These are phyloP conservation scores for Cryptotermes secundus DNA, from an alignment of 1,140 invertebrate genomes.

Conservation along the genomic window DNA sequence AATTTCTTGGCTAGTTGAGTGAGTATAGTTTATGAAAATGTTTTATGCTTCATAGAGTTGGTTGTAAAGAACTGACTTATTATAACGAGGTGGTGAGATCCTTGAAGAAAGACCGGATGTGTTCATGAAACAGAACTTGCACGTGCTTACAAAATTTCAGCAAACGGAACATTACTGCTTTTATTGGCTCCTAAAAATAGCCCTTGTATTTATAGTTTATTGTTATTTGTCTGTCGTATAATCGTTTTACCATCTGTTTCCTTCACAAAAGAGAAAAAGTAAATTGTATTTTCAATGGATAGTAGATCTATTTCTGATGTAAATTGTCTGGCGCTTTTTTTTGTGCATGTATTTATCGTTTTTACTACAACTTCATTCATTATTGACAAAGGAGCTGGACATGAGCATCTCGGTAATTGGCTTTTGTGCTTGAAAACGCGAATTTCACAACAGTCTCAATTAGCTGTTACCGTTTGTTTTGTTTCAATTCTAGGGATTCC, in stretches of 20 bases:
- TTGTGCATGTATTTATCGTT: neutral
- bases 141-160: neutral
- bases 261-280: neutral
- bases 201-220: neutral
- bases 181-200: neutral
- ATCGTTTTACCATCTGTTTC: neutral
- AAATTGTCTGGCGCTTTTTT: neutral
- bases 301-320: neutral
- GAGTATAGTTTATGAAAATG: too few relatives aligned
- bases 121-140: neutral
- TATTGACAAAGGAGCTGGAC: too few relatives aligned
- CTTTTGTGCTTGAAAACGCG: too few relatives aligned
- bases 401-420: too few relatives aligned
- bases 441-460: too few relatives aligned
- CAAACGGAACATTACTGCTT: neutral
- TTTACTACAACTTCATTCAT: neutral
- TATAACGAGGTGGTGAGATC: too few relatives aligned
- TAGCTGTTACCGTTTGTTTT: too few relatives aligned
- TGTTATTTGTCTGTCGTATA: neutral
- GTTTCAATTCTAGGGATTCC: too few relatives aligned
- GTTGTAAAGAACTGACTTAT: too few relatives aligned
- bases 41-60: too few relatives aligned
- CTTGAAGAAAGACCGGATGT: neutral
- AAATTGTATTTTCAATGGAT: neutral
- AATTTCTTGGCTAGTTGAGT: too few relatives aligned